phyloP scores from a whole-genome alignment of 2,797 vertebrate genomes.

The Eulemur mongoz region DNA sequence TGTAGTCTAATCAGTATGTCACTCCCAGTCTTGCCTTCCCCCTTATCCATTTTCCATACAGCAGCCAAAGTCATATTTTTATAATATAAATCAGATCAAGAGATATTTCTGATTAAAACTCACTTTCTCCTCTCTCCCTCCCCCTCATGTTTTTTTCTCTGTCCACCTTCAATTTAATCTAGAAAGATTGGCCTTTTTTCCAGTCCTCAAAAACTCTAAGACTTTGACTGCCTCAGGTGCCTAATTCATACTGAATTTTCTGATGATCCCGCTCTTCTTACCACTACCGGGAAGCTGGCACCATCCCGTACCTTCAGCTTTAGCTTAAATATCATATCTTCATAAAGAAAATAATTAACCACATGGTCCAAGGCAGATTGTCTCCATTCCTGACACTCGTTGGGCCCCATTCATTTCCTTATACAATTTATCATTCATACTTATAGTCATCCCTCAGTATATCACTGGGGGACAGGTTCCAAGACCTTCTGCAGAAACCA shows the following conservation, averaged over 20 bases:
- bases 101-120: neutral
- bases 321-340: neutral
- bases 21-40: neutral
- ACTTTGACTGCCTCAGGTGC: neutral
- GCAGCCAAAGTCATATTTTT: neutral
- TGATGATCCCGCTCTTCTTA: neutral
- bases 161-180: neutral
- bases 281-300: neutral
- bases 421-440: neutral
- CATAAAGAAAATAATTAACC: neutral
- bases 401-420: neutral
- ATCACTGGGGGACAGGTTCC: neutral
- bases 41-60: neutral
- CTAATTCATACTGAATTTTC: neutral
- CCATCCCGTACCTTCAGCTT: neutral
- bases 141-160: neutral
- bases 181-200: neutral
- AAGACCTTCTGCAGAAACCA: neutral
- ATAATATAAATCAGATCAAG: neutral
- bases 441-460: neutral
- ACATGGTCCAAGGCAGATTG: neutral
- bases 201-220: neutral
- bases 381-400: neutral
- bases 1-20: neutral
- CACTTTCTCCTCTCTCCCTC: neutral